Conservation (phyloP, 2,888 invertebrate genomes). For the Ormyrus thymus region DNA sequence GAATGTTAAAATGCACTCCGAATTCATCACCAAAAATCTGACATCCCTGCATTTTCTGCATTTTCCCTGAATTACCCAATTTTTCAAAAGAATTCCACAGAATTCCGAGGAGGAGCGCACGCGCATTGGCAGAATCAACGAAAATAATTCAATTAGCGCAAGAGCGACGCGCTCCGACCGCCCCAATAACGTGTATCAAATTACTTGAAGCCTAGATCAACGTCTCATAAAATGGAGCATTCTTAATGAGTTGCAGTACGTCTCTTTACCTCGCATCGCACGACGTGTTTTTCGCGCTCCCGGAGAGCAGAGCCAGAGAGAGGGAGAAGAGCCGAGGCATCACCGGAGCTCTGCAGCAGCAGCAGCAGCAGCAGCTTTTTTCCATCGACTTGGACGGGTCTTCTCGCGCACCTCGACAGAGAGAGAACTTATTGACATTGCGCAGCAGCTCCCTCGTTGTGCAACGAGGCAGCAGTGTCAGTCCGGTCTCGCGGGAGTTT, state of each 20-base stretch:
- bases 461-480: slow-evolving; percentile 3
- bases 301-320: background rate
- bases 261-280: too few relatives aligned
- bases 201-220: slow-evolving; percentile 21
- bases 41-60: too few relatives aligned
- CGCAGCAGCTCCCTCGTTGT: slow-evolving; percentile 16
- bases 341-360: too few relatives aligned
- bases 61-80: too few relatives aligned
- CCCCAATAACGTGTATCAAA: slow-evolving; percentile 28
- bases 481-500: slow-evolving; percentile 28
- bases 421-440: slow-evolving; percentile 2
- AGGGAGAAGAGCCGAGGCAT: background rate
- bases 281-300: background rate
- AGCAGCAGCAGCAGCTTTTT: background rate
- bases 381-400: slow-evolving; percentile 8
- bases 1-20: too few relatives aligned
- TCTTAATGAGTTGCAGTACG: slow-evolving; percentile 34
- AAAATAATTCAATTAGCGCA: too few relatives aligned
- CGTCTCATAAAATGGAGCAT: slow-evolving; percentile 33
- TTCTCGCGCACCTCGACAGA: background rate
- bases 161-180: background rate
- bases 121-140: too few relatives aligned
- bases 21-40: too few relatives aligned
- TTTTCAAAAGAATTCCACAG: too few relatives aligned
- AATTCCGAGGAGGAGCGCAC: too few relatives aligned